A percentile compares a stretch with the other conserved stretches of the same genome.
Conservation (phyloP, 2,888 invertebrate genomes). For the Pollenia griseotomentosa region DNA sequence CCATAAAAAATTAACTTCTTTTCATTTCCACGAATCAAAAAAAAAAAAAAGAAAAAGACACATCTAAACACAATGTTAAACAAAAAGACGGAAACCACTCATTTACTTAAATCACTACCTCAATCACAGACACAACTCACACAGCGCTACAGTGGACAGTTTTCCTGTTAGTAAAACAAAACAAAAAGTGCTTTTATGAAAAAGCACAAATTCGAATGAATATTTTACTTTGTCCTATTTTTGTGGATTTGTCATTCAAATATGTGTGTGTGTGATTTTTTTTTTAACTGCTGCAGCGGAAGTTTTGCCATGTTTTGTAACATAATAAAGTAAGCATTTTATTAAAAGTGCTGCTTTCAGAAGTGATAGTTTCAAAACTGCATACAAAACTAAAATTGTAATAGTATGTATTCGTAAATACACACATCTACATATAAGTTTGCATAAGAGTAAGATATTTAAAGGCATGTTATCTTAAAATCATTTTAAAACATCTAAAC, state of each 20-base stretch:
- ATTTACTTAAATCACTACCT: slow-evolving; percentile 72
- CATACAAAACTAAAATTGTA: background rate
- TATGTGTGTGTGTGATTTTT: background rate
- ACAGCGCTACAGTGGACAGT: slow-evolving; percentile 44
- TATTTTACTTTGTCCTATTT: slow-evolving; percentile 5
- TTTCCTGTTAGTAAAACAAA: slow-evolving; percentile 39
- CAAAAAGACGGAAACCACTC: slow-evolving; percentile 71
- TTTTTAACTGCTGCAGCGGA: slow-evolving; percentile 22
- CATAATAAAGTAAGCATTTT: slow-evolving; percentile 31
- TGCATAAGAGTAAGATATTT: too few species aligned
- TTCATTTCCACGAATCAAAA: slow-evolving; percentile 43
- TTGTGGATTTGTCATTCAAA: slow-evolving; percentile 31
- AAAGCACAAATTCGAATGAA: slow-evolving; percentile 24
- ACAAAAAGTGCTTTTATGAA: background rate
- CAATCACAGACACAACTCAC: slow-evolving; percentile 35
- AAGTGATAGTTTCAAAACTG: background rate
- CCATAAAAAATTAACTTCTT: slow-evolving; percentile 62
- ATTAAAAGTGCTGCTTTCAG: background rate
- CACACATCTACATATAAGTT: background rate
- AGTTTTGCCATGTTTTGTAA: slow-evolving; percentile 33
- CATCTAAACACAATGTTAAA: slow-evolving; percentile 12
- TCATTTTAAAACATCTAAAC: too few species aligned
- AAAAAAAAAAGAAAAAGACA: slow-evolving; percentile 12
- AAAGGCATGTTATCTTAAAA: too few species aligned
- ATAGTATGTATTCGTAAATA: too few species aligned